Percentiles rank a stretch among this genome's conserved stretches.
phyloP scores from a whole-genome alignment of 2,888 invertebrate genomes.

The Deilephila porcellus region DNA sequence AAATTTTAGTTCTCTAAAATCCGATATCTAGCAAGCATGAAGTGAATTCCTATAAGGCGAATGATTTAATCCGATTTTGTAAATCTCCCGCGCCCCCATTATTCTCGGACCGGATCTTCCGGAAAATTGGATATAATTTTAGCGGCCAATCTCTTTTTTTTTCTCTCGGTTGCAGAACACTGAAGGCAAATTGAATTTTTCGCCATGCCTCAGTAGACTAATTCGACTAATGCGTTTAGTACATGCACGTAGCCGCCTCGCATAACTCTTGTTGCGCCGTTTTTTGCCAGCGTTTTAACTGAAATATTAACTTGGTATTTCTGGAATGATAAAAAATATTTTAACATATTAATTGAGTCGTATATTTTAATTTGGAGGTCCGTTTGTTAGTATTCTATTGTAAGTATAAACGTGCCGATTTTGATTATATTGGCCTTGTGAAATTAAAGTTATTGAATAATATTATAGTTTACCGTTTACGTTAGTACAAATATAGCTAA shows the following conservation, averaged over 20 bases:
- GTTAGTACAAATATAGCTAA: no score
- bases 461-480: no score
- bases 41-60: conserved; percentile 62
- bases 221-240: conserved; percentile 81
- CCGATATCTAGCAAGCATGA: conserved; percentile 34
- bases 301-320: conserved; percentile 14
- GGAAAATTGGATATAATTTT: conserved; percentile 80
- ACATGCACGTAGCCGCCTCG: conserved; percentile 34
- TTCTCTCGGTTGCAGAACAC: conserved; percentile 64
- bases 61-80: conserved; percentile 76
- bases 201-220: conserved; percentile 77
- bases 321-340: conserved; percentile 1
- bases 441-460: no score
- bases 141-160: conserved; percentile 63
- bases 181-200: conserved; percentile 82
- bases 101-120: conserved; percentile 61
- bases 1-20: not conserved
- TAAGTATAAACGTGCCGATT: no score
- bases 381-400: no score
- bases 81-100: conserved; percentile 65
- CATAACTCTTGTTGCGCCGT: conserved; percentile 13
- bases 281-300: conserved; percentile 17
- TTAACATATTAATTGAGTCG: not conserved
- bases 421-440: no score
- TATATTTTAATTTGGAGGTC: not conserved